A percentile compares a stretch with the other conserved stretches of the same genome.
Evolutionary conservation across 1,140 invertebrate genomes (phyloP).

Genomic region (Lasioglossum albipes): DNA sequence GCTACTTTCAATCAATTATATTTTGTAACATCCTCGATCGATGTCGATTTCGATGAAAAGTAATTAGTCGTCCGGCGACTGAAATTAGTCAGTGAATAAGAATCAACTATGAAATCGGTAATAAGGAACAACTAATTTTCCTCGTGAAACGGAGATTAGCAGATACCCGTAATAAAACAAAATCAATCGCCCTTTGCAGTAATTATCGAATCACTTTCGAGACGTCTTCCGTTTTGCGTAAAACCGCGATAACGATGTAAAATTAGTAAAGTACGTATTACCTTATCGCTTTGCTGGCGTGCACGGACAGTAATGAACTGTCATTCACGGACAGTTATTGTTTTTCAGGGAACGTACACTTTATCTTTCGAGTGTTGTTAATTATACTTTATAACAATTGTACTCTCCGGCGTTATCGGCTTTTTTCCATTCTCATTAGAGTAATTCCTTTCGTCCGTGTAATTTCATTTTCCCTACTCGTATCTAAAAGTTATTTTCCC

Average conservation of each 20-base stretch:
- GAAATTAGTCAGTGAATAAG: neutral
- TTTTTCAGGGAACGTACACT: slow-evolving; percentile 29
- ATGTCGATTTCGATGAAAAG: neutral
- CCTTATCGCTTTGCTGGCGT: slow-evolving; percentile 39
- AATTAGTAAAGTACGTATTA: slow-evolving; percentile 44
- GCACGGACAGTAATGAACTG: slow-evolving; percentile 6
- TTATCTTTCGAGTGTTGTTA: slow-evolving; percentile 46
- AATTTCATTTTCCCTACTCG: too few species aligned
- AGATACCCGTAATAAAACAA: slow-evolving; percentile 18
- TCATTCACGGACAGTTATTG: slow-evolving; percentile 20
- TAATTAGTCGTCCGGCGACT: neutral
- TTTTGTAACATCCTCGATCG: too few species aligned
- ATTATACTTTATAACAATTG: slow-evolving; percentile 49
- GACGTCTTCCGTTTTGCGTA: slow-evolving; percentile 6
- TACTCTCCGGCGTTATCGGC: slow-evolving; percentile 1
- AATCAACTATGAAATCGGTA: neutral
- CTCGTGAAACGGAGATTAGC: neutral
- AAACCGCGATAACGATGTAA: slow-evolving; percentile 43
- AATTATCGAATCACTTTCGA: slow-evolving; percentile 46
- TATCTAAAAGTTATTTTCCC: neutral
- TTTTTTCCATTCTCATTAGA: neutral
- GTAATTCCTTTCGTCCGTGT: neutral
- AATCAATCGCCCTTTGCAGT: slow-evolving; percentile 14
- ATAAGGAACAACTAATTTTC: neutral
- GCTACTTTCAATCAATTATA: too few species aligned